Percentiles rank a stretch among this genome's conserved stretches.
Evolutionary conservation across 2,888 invertebrate genomes (phyloP).

Genomic region (Chelonus formosanus): DNA sequence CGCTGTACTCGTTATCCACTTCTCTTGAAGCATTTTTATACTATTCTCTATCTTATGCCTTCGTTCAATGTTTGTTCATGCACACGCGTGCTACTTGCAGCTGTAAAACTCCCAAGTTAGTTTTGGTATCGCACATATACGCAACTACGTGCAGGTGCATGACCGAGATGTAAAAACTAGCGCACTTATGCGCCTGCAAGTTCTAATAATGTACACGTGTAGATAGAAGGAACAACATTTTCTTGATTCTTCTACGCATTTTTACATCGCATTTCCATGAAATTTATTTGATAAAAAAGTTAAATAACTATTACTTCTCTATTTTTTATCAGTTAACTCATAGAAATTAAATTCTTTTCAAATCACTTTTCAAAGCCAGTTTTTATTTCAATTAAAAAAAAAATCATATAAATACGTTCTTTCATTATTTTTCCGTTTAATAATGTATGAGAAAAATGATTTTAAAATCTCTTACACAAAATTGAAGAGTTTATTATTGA

Average conservation of each 20-base stretch:
- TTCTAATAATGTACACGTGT: slow-evolving; percentile 28
- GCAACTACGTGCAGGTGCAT: slow-evolving; percentile 41
- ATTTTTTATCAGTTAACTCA: too few relatives aligned
- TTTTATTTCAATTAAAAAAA: too few relatives aligned
- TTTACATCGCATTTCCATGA: slow-evolving; percentile 5
- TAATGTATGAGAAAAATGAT: too few relatives aligned
- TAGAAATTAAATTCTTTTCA: too few relatives aligned
- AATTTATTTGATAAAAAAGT: slow-evolving; percentile 4
- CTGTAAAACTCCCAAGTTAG: slow-evolving; percentile 35
- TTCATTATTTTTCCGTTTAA: too few relatives aligned
- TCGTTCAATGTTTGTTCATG: background rate
- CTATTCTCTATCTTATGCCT: background rate
- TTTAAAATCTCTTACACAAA: too few relatives aligned
- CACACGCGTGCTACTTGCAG: slow-evolving; percentile 23
- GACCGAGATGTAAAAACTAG: slow-evolving; percentile 28
- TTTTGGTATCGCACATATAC: slow-evolving; percentile 38
- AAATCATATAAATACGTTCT: too few relatives aligned
- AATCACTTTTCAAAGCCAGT: too few relatives aligned
- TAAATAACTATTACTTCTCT: background rate
- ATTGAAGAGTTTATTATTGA: background rate
- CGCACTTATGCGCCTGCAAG: slow-evolving; percentile 26
- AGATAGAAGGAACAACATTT: slow-evolving; percentile 20
- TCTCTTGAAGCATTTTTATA: slow-evolving; percentile 10
- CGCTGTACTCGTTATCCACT: slow-evolving; percentile 23
- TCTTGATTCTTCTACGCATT: slow-evolving; percentile 20